These are phyloP conservation scores for Neuroterus valhalla DNA, from an alignment of 1,140 invertebrate genomes.

Conservation along the genomic window DNA sequence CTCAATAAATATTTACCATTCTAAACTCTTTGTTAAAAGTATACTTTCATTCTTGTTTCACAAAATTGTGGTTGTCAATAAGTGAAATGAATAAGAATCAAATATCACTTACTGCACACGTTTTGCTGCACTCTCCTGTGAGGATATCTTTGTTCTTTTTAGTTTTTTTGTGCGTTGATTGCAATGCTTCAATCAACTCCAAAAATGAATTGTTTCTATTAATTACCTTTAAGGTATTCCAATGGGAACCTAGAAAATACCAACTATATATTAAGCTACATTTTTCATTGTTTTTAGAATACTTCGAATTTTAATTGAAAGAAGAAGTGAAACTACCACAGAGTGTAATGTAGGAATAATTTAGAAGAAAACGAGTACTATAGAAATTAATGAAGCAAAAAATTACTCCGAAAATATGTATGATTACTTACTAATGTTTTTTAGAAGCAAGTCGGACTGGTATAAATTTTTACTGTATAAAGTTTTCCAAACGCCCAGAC, in stretches of 20 bases:
- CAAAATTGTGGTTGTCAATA: too few relatives aligned
- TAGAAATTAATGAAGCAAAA: not conserved
- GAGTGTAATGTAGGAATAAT: too few relatives aligned
- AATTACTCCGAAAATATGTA: constrained; percentile 10
- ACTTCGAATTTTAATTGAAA: too few relatives aligned
- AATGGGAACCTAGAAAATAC: constrained; percentile 59
- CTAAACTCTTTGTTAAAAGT: too few relatives aligned
- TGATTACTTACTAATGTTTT: constrained; percentile 72
- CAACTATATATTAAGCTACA: constrained; percentile 30
- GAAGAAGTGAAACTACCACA: too few relatives aligned
- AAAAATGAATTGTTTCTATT: constrained; percentile 58
- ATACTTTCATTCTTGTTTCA: too few relatives aligned
- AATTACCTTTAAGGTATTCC: constrained; percentile 54
- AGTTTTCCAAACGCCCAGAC: constrained; percentile 76
- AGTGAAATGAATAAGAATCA: not conserved
- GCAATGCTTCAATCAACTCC: constrained; percentile 59
- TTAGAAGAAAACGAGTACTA: not conserved
- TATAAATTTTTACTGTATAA: constrained; percentile 75
- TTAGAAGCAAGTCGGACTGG: constrained; percentile 71
- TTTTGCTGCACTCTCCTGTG: constrained; percentile 54
- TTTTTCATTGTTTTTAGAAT: not conserved
- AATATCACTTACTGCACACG: constrained; percentile 53
- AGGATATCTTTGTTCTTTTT: constrained; percentile 66
- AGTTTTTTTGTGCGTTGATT: constrained; percentile 60
- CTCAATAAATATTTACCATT: too few relatives aligned